These are phyloP conservation scores for Lacanobia oleracea DNA, from an alignment of 2,888 invertebrate species.

Conservation along the genomic window DNA sequence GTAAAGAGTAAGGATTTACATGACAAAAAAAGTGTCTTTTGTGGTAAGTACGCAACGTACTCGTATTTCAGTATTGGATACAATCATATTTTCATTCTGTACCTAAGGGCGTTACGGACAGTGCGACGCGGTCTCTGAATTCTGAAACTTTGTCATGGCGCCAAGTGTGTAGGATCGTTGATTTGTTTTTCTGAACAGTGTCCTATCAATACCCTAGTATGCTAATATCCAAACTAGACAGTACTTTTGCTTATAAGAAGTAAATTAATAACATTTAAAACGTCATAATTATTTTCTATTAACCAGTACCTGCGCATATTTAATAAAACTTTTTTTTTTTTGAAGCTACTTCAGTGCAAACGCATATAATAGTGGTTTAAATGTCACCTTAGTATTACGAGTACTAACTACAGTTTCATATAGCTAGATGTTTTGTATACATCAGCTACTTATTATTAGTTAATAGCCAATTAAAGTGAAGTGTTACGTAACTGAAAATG, in stretches of 20 bases:
- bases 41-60: slow-evolving; percentile 15
- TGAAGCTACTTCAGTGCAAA: no score
- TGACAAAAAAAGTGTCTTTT: not conserved
- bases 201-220: slow-evolving; percentile 26
- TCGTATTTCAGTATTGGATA: slow-evolving; percentile 25
- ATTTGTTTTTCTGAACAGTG: slow-evolving; percentile 17
- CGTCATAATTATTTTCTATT: no score
- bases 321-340: no score
- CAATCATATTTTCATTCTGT: slow-evolving; percentile 27
- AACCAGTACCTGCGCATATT: no score
- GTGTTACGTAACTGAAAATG: slow-evolving; percentile 55
- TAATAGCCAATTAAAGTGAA: slow-evolving; percentile 29
- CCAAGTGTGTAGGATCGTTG: slow-evolving; percentile 45
- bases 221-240: not conserved
- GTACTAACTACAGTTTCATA: not conserved
- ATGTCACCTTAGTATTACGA: slow-evolving; percentile 20
- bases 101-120: slow-evolving; percentile 50
- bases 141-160: slow-evolving; percentile 53
- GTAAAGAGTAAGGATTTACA: no score
- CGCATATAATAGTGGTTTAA: not conserved
- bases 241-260: not conserved
- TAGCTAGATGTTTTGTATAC: slow-evolving; percentile 11
- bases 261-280: not conserved
- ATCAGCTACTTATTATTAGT: not conserved
- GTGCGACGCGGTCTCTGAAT: slow-evolving; percentile 7